Base-by-base conservation (phyloP, 2,797 vertebrate species). In the Micromesistius poutassou region DNA sequence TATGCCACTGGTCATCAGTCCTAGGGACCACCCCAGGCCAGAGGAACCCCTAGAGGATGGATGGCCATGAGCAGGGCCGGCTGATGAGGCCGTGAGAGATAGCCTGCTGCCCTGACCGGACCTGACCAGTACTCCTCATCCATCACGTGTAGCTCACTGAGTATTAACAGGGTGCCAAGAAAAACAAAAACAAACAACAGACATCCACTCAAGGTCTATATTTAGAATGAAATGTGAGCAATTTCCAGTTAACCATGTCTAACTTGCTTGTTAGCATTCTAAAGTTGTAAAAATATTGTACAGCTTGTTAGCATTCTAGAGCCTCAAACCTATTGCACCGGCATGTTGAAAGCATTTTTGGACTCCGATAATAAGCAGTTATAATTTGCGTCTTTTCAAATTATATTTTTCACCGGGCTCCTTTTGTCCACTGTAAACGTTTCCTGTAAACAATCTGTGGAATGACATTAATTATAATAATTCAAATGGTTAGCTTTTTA, bases 1-100 rank as follows among this genome's bases (percentile, higher is more conserved):
- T 73, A 30, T 86, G 84, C 80, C 85, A 62, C 79, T 42, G 83
- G 87, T 84, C 89, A 90, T 91, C 87, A 76, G 82, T 91, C 42
- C 86, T 79, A 33, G 9, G 79, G 84, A 82, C 89, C 86, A 87
- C 86, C 86, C 84, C 62, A 89, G 87, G 82, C 83, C 55, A 2
- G 84, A 71, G 88, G 85, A 83, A 38, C 85, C 88, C 87, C 84
- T 76, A 72, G 84, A 91, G 90, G 89, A 93, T 90, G 83, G 87
- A 93, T 91, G 91, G 85, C 87, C 85, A 8, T 84, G 83, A 88
- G 87, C 81, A 70, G 89, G 86, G 82, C 83, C 80, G 79, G 84
- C 50, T 55, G 50, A 55, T 6, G 50, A 55, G 50, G 50, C 36
- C 72, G 78, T 90, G 87, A 92, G 88, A 92, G 90, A 92, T 91